Base-by-base conservation (phyloP, 2,113 vertebrate species). In the Sterna hirundo region DNA sequence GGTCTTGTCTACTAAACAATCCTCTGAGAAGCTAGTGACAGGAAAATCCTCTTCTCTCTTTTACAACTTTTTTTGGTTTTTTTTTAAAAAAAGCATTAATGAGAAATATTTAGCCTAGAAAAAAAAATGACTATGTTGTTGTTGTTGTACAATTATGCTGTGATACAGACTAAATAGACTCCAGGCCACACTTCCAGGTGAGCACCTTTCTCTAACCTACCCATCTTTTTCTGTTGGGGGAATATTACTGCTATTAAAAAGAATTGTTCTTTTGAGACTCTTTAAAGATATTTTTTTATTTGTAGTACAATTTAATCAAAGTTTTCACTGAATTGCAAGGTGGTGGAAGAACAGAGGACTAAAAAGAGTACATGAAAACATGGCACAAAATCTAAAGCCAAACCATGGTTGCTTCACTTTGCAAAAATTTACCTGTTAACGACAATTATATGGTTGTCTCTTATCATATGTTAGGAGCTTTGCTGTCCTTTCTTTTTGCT, bases 11-110 rank as follows among this genome's bases (percentile, higher is more conserved):
- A 23, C 27, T 54, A 49, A 92, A 60, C 9, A 83, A 23, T 71
- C 6, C 3, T 49, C 15, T 46, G 30, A 83, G 14, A 64, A 81
- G 49, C 1, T 86, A 75, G 52, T 5, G 3, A 34, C 6, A 60
- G 23, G 18, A 64, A 91, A 76, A 58, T 57, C 1, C 11, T 17
- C 10, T 80, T 83, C 5, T 2, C 0, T 32, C 80, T 52, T 22
- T 29, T 22, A 54, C 25, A 86, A 12, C 0, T 9, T 5, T 27
- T 55, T 0, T 12, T 5, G 27, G 44, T 66, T 44, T 36, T 34
- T 36, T 44, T 44, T 17, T 14, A 5, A 42, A 40, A 40, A 6
- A 32, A 47, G 5, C 23, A 44, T 8, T 19, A 57, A 21, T 6
- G 6, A 55, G 5, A 82, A 90, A 79, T 36, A 78, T 26, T 55